These are phyloP conservation scores for Synanthedon formicaeformis DNA, from an alignment of 2,888 invertebrate genomes.

Conservation along the genomic window DNA sequence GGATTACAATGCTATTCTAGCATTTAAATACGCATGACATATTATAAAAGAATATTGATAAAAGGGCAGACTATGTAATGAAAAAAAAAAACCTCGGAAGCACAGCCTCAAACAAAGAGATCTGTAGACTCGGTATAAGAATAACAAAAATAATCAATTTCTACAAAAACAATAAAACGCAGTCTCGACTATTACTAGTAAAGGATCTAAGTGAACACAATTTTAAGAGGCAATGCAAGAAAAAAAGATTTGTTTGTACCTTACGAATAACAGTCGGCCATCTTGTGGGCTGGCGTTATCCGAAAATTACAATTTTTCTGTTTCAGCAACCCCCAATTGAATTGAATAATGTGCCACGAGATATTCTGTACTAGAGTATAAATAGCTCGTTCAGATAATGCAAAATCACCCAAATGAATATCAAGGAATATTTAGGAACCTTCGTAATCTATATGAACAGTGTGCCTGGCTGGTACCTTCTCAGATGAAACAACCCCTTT, in stretches of 20 bases:
- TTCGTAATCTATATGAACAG: slow-evolving; percentile 50
- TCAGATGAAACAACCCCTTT: slow-evolving; percentile 21
- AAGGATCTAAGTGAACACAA: slow-evolving; percentile 6
- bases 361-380: slow-evolving; percentile 18
- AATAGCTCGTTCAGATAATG: slow-evolving; percentile 27
- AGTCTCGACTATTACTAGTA: slow-evolving; percentile 8
- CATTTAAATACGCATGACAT: slow-evolving; percentile 19
- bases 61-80: neutral
- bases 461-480: slow-evolving; percentile 39
- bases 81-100: neutral
- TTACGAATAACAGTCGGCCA: slow-evolving; percentile 70
- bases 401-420: slow-evolving; percentile 18
- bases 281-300: slow-evolving; percentile 69
- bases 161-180: slow-evolving; percentile 15
- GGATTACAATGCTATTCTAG: slow-evolving; percentile 22
- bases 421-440: slow-evolving; percentile 32
- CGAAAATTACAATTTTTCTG: slow-evolving; percentile 47
- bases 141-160: slow-evolving; percentile 9
- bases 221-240: slow-evolving; percentile 20
- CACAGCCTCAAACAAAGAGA: slow-evolving; percentile 44
- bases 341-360: slow-evolving; percentile 25
- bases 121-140: slow-evolving; percentile 12
- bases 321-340: slow-evolving; percentile 35
- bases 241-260: slow-evolving; percentile 49
- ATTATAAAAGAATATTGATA: neutral